Conservation (phyloP, 2,113 vertebrate genomes). For the Paedocypris sp. region DNA sequence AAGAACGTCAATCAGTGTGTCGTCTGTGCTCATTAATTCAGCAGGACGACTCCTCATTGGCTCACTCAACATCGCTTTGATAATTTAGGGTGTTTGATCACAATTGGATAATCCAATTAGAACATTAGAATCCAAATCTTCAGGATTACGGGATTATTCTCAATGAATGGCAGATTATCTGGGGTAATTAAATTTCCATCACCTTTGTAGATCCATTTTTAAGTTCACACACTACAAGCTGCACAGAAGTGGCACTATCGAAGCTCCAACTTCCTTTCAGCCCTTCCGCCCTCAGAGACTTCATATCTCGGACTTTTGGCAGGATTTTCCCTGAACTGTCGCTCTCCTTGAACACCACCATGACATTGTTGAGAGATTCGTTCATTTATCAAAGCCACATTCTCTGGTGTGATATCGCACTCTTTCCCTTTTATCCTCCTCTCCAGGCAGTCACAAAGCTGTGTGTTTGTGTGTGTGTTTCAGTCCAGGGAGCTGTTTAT, state of each 20-base stretch:
- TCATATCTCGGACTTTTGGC: background rate
- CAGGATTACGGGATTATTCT: slow-evolving; percentile 19
- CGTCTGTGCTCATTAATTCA: slow-evolving; percentile 22
- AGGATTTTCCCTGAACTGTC: background rate
- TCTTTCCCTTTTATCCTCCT: slow-evolving; percentile 28
- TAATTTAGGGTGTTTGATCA: slow-evolving; percentile 16
- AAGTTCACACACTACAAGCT: background rate
- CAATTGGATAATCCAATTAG: slow-evolving; percentile 30
- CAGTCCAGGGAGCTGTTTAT: slow-evolving; percentile 6
- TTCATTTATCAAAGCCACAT: slow-evolving; percentile 26
- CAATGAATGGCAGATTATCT: slow-evolving; percentile 17
- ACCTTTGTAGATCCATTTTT: slow-evolving; percentile 10
- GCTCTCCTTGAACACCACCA: background rate
- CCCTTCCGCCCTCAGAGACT: background rate
- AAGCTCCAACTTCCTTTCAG: background rate
- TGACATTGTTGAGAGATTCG: background rate
- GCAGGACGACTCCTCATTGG: background rate
- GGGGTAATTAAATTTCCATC: slow-evolving; percentile 10
- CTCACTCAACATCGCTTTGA: slow-evolving; percentile 15
- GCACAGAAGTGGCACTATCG: background rate
- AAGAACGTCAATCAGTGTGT: too few species aligned
- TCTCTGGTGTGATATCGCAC: slow-evolving; percentile 13
- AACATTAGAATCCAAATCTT: slow-evolving; percentile 17
- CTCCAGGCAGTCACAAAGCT: slow-evolving; percentile 14
- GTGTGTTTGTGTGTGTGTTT: background rate